phyloP scores from a whole-genome alignment of 2,113 vertebrate genomes.

The Tetraodon nigroviridis region DNA sequence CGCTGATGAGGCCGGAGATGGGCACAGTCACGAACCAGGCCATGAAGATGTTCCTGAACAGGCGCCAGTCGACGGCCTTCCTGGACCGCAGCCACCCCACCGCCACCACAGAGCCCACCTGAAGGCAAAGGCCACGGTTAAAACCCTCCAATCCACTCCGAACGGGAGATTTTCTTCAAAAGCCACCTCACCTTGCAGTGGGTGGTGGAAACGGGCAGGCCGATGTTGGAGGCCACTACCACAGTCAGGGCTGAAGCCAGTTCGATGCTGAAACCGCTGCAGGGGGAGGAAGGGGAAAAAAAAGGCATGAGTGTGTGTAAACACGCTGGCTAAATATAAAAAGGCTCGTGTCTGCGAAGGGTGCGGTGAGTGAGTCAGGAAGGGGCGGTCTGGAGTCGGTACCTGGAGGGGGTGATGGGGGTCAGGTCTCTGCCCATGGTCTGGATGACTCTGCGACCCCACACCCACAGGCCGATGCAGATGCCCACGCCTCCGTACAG shows the following conservation, averaged over 20 bases:
- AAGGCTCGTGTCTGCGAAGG: conserved; percentile 32
- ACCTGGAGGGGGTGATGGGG: conserved; percentile 87
- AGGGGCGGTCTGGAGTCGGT: conserved; percentile 12
- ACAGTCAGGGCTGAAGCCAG: conserved; percentile 93
- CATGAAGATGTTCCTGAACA: conserved; percentile 98
- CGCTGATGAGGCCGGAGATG: conserved; percentile 92
- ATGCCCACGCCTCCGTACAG: conserved; percentile 92
- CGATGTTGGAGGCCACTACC: conserved; percentile 92
- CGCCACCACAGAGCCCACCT: conserved; percentile 95
- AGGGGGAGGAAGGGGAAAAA: conserved; percentile 23
- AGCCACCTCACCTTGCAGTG: conserved; percentile 89
- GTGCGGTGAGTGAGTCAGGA: conserved; percentile 22
- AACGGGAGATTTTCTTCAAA: too few relatives aligned
- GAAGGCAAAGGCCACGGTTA: neutral
- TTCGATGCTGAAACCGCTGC: conserved; percentile 97
- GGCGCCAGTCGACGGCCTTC: conserved; percentile 94
- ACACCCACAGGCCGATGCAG: conserved; percentile 95
- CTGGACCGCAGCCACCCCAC: conserved; percentile 94
- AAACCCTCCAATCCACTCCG: too few relatives aligned
- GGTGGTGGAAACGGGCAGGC: conserved; percentile 95
- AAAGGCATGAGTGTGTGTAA: conserved; percentile 7
- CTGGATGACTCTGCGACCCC: conserved; percentile 96
- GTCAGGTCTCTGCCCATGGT: conserved; percentile 97
- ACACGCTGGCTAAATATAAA: conserved; percentile 11
- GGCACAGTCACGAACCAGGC: conserved; percentile 98